Evolutionary conservation across 2,888 invertebrate species (phyloP), one percentile per base, ranked within the genome.

Genomic region (Ennomos erosarius): DNA sequence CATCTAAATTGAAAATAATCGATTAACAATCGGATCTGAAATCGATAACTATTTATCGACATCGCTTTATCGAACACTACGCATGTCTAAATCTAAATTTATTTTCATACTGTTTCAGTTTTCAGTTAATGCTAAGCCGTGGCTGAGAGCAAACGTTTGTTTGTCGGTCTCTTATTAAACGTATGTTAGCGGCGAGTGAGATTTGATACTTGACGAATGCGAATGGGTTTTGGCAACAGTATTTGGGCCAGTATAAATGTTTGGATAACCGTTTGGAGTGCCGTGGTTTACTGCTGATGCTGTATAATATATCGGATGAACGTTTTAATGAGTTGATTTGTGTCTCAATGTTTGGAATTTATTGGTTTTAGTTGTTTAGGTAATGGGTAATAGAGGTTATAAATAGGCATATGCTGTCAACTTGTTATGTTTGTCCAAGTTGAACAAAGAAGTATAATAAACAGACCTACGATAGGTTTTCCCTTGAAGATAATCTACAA

Each of bases 11-110:
- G 26, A 26, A 26, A 26, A 26, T 4, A 26, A 26, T 36, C 47
- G 45, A 49, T 54, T 12, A 42, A 49, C 26, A 54, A 43, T 55
- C 58, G 56, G 62, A 46, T 37, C 26, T 33, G 12, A 55, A 64
- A 69, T 75, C 72, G 73, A 74, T 64, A 63, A n/a, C 33, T 61
- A 33, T 58, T 46, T 47, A 76, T 76, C 82, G 81, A 79, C 66
- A 69, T 56, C 37, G 37, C 12, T 0, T n/a, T 33, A 48, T 52
- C 48, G 45, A 50, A 11, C 37, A 43, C n/a, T 13, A 46, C 58
- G 50, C 85, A 76, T 64, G 84, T 71, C 85, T 81, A 71, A 49
- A 64, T 75, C 78, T 79, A 83, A 82, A 81, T 77, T 79, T 81
- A 84, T 69, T 65, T 59, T 26, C 26, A 26, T 26, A 26, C 26